Conservation (phyloP, 1,140 invertebrate species). For the Drosophila nikananu region DNA sequence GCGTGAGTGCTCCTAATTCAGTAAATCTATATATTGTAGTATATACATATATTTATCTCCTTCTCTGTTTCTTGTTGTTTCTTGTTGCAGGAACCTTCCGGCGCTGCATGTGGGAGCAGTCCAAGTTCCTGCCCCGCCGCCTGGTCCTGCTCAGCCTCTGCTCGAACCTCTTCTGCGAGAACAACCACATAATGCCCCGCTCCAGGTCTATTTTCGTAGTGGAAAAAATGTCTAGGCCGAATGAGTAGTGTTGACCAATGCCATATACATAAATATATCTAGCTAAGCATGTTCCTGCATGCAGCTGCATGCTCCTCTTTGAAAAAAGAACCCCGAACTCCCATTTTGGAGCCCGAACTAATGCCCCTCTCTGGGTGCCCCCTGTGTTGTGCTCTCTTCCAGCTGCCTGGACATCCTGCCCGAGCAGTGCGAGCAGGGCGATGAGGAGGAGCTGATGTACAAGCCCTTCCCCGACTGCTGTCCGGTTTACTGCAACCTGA, state of each 20-base stretch:
- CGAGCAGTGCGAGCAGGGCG: conserved; percentile 81
- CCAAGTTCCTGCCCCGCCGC: conserved; percentile 79
- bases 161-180: conserved; percentile 82
- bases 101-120: conserved; percentile 84
- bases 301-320: conserved; percentile 15
- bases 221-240: conserved; percentile 85
- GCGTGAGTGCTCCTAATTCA: conserved; percentile 45
- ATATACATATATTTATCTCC: neutral
- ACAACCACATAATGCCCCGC: conserved; percentile 79
- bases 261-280: conserved; percentile 34
- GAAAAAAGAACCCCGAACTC: neutral
- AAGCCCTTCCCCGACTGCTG: conserved; percentile 83
- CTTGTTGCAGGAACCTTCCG: conserved; percentile 67
- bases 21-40: too few species aligned
- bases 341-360: conserved; percentile 28
- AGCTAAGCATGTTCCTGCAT: conserved; percentile 38
- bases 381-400: conserved; percentile 25
- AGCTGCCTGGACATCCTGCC: conserved; percentile 84
- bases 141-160: conserved; percentile 78
- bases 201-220: conserved; percentile 85
- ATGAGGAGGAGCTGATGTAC: conserved; percentile 84
- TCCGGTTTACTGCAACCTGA: conserved; percentile 82
- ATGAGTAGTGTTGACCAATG: conserved; percentile 76
- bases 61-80: too few species aligned
- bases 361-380: conserved; percentile 21